Percentiles rank a stretch among this genome's conserved stretches.
Conservation (phyloP, 2,888 invertebrate genomes). For the Drosophila parthenogenetica region DNA sequence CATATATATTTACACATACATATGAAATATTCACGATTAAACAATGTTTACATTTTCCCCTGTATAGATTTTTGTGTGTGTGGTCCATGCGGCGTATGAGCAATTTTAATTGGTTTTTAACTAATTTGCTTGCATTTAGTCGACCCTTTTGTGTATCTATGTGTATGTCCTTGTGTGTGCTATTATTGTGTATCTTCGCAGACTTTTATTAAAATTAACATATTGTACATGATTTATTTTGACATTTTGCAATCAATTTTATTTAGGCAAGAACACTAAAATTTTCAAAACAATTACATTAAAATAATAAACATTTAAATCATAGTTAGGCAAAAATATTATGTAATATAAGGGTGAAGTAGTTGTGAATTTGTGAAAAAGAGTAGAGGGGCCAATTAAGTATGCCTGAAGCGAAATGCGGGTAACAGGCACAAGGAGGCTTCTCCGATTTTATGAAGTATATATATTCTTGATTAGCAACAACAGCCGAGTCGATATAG, state of each 20-base stretch:
- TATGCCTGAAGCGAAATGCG: no score
- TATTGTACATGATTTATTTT: conserved; percentile 54
- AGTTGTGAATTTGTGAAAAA: background rate
- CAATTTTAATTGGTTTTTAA: conserved; percentile 81
- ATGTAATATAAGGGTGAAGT: background rate
- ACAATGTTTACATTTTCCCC: conserved; percentile 37
- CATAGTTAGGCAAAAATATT: background rate
- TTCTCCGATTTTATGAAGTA: no score
- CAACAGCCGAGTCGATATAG: no score
- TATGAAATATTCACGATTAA: conserved; percentile 20
- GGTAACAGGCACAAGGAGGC: no score
- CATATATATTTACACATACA: background rate
- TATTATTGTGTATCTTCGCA: conserved; percentile 20
- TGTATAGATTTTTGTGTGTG: conserved; percentile 18
- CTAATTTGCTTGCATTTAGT: conserved; percentile 72
- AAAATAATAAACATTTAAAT: conserved; percentile 23
- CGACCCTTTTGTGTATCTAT: conserved; percentile 13
- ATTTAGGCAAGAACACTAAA: conserved; percentile 19
- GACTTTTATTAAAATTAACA: conserved; percentile 54
- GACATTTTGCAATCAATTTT: conserved; percentile 53
- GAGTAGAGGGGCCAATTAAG: no score
- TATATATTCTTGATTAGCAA: no score
- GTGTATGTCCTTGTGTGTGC: background rate
- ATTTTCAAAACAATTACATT: conserved; percentile 20
- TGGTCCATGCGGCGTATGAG: conserved; percentile 68